Conservation (phyloP, 2,113 vertebrate genomes). For the Pampusana beccarii region DNA sequence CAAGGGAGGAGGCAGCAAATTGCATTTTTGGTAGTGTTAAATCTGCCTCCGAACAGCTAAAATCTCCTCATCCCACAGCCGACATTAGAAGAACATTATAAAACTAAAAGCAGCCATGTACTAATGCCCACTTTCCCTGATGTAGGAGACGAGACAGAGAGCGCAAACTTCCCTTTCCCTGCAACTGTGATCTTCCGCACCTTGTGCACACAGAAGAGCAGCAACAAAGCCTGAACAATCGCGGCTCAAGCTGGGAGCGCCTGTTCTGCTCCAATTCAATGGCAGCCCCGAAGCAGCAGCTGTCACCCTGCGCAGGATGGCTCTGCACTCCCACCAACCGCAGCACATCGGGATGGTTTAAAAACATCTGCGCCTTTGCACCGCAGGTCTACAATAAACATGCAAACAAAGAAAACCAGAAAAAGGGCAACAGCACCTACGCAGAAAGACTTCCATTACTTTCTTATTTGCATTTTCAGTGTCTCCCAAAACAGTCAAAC, state of each 20-base stretch:
- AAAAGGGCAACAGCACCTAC: constrained; percentile 61
- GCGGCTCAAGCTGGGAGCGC: constrained; percentile 88
- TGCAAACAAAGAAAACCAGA: constrained; percentile 91
- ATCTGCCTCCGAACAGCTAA: not conserved
- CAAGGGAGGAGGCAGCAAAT: not conserved
- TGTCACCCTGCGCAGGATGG: constrained; percentile 88
- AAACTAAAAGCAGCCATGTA: constrained; percentile 39
- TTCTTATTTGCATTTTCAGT: constrained; percentile 49
- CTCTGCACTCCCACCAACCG: constrained; percentile 91
- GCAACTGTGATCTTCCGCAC: constrained; percentile 60
- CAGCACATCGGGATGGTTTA: constrained; percentile 93
- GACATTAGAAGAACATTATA: constrained; percentile 2
- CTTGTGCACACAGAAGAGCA: constrained; percentile 74
- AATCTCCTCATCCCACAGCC: not conserved
- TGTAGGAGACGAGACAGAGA: constrained; percentile 31
- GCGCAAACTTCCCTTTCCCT: constrained; percentile 59
- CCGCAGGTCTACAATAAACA: constrained; percentile 87
- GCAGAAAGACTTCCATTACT: constrained; percentile 44
- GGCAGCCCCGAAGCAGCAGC: constrained; percentile 91
- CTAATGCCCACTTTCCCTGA: constrained; percentile 36
- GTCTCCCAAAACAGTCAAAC: not conserved
- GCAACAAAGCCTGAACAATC: constrained; percentile 87
- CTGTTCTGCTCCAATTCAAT: constrained; percentile 95
- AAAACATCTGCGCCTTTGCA: constrained; percentile 98
- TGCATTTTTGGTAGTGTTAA: not conserved